Evolutionary conservation across 2,113 vertebrate species (phyloP), one percentile per base, ranked within the genome.

Genomic region (Dasyurus viverrinus): DNA sequence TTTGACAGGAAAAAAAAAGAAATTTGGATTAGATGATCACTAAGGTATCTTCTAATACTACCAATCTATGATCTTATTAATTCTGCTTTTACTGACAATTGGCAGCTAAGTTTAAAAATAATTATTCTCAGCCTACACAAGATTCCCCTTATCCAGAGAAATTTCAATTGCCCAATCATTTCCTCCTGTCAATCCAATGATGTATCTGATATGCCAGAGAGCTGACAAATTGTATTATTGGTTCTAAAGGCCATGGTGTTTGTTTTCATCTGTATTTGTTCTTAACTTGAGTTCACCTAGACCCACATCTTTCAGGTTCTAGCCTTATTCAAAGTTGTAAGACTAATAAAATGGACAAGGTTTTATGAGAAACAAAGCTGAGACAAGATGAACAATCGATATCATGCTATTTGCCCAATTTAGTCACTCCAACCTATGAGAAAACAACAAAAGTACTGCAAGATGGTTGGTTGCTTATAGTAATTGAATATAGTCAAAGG

Each of bases 101-200:
- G 8, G n/a, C 22, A 84, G 1, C 23, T 84, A 76, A 42, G 19
- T 84, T 42, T 84, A 42, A 42, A 84, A 76, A n/a, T 76, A 76
- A 16, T n/a, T n/a, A 4, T 42, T 76, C 91, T 50, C 24, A 55
- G 27, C 12, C 89, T 60, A 19, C 0, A 16, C 42, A 84, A 24
- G 25, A 5, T 53, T 57, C 84, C 19, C 42, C 42, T 52, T 5
- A 9, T 1, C 0, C 2, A 36, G 8, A 47, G 90, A 50, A 3
- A 0, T 16, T 53, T 14, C 46, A 6, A 24, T 84, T 42, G 2
- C 54, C 23, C 1, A 0, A 0, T 1, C 14, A 1, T 24, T 42
- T 0, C 0, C n/a, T 8, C 5, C 36, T 26, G 42, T 46, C 84
- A 60, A 7, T 19, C 16, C 19, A 52, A 92, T 16, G 53, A 46